Conservation (phyloP, 2,888 invertebrate genomes). For the Drosophila pseudotakahashii region DNA sequence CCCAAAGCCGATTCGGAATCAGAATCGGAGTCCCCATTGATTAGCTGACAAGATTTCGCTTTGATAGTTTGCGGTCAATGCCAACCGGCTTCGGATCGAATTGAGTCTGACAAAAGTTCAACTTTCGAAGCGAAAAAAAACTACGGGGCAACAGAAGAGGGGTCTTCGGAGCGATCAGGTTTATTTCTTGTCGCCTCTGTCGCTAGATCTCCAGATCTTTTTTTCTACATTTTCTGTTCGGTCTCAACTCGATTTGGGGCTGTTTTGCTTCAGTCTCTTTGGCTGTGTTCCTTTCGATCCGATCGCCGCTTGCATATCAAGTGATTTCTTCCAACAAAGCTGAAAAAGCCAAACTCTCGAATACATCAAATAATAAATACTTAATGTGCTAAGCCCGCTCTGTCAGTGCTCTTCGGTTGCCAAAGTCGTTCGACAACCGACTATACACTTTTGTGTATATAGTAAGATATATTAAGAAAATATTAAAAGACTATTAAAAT, state of each 20-base stretch:
- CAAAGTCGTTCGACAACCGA: not conserved
- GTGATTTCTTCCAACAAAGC: conserved; percentile 43
- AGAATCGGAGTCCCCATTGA: not conserved
- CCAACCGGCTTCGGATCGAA: conserved; percentile 50
- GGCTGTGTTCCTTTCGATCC: conserved; percentile 6
- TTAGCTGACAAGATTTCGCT: conserved; percentile 32
- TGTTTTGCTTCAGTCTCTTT: conserved; percentile 19
- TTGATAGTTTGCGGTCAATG: conserved; percentile 76
- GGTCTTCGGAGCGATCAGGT: conserved; percentile 14
- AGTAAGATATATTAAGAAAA: too few relatives aligned
- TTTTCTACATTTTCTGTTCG: conserved; percentile 3
- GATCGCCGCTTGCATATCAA: conserved; percentile 54
- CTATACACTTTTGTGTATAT: too few relatives aligned
- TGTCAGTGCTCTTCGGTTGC: not conserved
- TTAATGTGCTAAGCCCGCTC: conserved; percentile 4
- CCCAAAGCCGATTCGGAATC: not conserved
- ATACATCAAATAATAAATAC: conserved; percentile 47
- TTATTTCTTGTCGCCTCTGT: conserved; percentile 21
- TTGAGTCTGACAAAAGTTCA: conserved; percentile 26
- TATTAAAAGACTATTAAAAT: too few relatives aligned
- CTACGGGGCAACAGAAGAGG: not conserved
- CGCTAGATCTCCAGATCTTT: conserved; percentile 1
- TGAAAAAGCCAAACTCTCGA: conserved; percentile 38
- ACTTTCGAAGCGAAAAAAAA: conserved; percentile 25
- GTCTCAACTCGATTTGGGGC: conserved; percentile 24